phyloP scores from a whole-genome alignment of 2,888 invertebrate genomes.

The Caenorhabditis doughertyi region DNA sequence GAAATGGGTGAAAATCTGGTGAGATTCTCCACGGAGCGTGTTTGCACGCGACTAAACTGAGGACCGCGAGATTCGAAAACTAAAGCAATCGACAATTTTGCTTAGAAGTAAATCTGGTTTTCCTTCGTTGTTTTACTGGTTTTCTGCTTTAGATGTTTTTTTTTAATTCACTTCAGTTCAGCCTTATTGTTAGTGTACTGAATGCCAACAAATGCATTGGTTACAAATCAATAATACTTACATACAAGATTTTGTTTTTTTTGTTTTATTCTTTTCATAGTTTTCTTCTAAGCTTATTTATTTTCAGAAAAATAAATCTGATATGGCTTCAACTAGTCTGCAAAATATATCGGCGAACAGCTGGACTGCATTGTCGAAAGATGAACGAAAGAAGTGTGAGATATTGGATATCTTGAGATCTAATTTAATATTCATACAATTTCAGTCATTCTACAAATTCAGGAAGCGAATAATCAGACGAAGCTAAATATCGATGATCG shows the following conservation, averaged over 20 bases:
- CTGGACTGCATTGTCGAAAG: constrained; percentile 35
- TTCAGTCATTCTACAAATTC: constrained; percentile 41
- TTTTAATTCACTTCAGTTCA: no score
- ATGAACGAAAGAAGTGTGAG: constrained; percentile 38
- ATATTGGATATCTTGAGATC: neutral
- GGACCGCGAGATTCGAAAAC: constrained; percentile 44
- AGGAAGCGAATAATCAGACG: constrained; percentile 23
- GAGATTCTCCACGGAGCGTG: constrained; percentile 44
- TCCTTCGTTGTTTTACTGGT: no score
- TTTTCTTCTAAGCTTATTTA: neutral
- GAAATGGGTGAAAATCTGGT: constrained; percentile 10
- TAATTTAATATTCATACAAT: neutral
- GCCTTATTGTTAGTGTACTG: no score
- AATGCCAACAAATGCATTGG: no score
- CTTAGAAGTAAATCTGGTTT: no score
- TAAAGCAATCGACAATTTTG: constrained; percentile 1
- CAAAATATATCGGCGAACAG: constrained; percentile 41
- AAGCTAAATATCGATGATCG: constrained; percentile 24
- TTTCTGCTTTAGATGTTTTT: no score
- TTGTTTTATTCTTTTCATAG: neutral
- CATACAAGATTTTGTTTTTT: neutral
- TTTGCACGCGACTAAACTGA: neutral
- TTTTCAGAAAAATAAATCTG: neutral
- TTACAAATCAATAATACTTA: no score
- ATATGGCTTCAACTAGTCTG: constrained; percentile 13